Base-by-base conservation (phyloP, 2,888 invertebrate species). In the Rhagium mordax region DNA sequence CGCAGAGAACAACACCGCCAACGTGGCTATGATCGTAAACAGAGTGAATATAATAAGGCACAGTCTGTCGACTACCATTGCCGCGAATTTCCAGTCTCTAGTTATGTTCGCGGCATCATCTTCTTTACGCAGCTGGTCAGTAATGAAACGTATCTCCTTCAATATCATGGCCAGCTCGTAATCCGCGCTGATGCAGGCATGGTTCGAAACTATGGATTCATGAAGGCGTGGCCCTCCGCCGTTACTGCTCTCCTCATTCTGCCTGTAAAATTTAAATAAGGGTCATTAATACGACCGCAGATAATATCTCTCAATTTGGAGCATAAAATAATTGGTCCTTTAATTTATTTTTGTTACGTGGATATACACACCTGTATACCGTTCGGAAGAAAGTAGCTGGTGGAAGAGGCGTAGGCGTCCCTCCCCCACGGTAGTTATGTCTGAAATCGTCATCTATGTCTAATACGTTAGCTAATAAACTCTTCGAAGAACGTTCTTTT, bases 41-140 rank as follows among this genome's bases (percentile, higher is more conserved):
- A 96, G 93, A 91, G 97, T 97, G 94, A 98, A 98, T 92, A 98
- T 95, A 93, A 98, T 97, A 94, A 98, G 96, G 95, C 98, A 98
- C 93, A 98, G 94, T 93, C 98, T 95, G 94, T 98, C 98, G 91
- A 98, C 97, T 91, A 98, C 98, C 97, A 98, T 98, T 90, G 98
- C 98, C 89, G 98, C 98, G 91, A 98, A 98, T 92, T 98, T 98
- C 98, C 98, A 98, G 94, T 98, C 98, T 91, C 96, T 96, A 89
- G 97, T 95, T 89, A 97, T 92, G 89, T 96, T 96, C 89, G 95
- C 94, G 86, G 96, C 95, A 89, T 96, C 95, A 90, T 98, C 98
- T 88, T 97, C 97, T 89, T 95, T 95, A 89, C 96, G 94, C 91
- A 98, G 93, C 91, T 97, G 94, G 90, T 95, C 94, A 85, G 97